Evolutionary conservation across 1,140 invertebrate species (phyloP).

Genomic region (Danaus melanippus): DNA sequence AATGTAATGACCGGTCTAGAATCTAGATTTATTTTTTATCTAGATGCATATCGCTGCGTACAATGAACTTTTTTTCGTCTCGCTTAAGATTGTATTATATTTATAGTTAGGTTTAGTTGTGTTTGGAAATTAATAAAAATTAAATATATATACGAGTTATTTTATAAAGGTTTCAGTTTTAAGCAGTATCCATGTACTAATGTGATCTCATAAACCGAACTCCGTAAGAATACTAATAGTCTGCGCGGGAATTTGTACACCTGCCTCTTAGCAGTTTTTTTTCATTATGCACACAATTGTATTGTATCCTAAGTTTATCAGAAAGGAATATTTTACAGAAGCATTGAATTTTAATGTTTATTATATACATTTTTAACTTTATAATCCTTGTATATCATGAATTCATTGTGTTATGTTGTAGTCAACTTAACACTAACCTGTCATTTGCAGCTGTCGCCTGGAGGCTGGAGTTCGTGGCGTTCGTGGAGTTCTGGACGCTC

Average conservation of each 20-base stretch:
- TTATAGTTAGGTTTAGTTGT: no score
- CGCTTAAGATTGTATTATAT: no score
- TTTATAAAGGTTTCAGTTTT: no score
- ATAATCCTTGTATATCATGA: background rate
- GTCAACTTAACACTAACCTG: slow-evolving; percentile 37
- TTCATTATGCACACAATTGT: background rate
- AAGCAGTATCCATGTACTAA: background rate
- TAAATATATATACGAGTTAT: no score
- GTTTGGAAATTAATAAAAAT: no score
- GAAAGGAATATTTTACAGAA: background rate
- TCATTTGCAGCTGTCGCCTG: slow-evolving; percentile 65
- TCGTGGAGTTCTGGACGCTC: slow-evolving; percentile 43
- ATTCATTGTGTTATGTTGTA: background rate
- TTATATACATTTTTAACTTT: background rate
- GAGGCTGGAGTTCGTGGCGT: slow-evolving; percentile 60
- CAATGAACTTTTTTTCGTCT: no score
- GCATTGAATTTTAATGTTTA: background rate
- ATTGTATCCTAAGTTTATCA: background rate
- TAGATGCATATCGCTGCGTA: no score
- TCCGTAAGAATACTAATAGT: slow-evolving; percentile 18
- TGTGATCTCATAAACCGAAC: slow-evolving; percentile 14
- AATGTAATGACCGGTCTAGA: no score
- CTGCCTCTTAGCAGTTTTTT: slow-evolving; percentile 11
- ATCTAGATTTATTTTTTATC: no score
- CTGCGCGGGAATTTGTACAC: slow-evolving; percentile 16